Evolutionary conservation across 2,113 vertebrate species (phyloP), one percentile per base, ranked within the genome.

Genomic region (Zootoca vivipara): DNA sequence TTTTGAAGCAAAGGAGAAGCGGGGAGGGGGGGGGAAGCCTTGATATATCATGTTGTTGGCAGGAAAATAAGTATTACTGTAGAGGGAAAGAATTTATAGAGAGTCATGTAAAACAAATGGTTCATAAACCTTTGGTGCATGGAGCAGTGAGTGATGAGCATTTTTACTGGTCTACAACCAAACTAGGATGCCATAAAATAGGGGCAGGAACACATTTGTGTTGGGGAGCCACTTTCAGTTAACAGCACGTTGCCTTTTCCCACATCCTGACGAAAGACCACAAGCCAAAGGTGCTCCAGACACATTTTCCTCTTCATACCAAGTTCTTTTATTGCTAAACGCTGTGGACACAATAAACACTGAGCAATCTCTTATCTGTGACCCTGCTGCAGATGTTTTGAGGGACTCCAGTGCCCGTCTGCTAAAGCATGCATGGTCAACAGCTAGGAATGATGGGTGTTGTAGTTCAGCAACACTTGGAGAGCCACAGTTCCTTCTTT

Each of bases 121-220:
- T 67, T 92, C n/a, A 28, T 79, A 91, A 79, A 87, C 69, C 70
- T 81, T 4, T 72, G 85, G 9, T 26, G 35, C 22, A 10, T 1
- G 42, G 52, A 80, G 74, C 42, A 85, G 26, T 70, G 77, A 79
- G 77, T 84, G n/a, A 58, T 24, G 38, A 9, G 82, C 13, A 70
- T 5, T 83, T 94, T 83, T 89, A 92, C 40, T 46, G 82, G 83
- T 73, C 30, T 85, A 85, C 85, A 82, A 91, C 84, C 79, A 67
- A 88, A 94, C 77, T 22, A 6, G 38, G 5, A 58, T 87, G 58
- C 35, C 78, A 52, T 18, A 78, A 38, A 30, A 77, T 38, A 80
- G 82, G 87, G 18, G 35, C 5, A 1, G 56, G 52, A 1, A 33
- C 0, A 15, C 9, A 46, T 83, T 52, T 69, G 40, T 40, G 24